Conservation (phyloP, 2,888 invertebrate genomes). For the Metopia argyrocephala region DNA sequence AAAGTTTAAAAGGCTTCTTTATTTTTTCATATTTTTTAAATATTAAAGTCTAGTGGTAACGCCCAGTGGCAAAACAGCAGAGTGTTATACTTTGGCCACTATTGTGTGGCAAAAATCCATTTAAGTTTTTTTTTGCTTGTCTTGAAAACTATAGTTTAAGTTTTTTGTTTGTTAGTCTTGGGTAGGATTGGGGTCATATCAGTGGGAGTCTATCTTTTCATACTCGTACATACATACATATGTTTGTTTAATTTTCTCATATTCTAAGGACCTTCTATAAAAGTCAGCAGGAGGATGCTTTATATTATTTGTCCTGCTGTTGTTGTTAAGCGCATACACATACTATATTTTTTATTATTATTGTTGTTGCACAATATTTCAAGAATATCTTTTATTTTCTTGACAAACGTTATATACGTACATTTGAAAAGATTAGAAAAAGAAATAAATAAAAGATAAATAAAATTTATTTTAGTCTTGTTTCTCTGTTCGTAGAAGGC, state of each 20-base stretch:
- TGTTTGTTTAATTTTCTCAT: neutral
- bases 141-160: neutral
- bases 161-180: neutral
- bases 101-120: neutral
- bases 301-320: conserved; percentile 20
- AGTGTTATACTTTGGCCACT: neutral
- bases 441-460: neutral
- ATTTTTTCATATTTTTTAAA: neutral
- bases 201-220: conserved; percentile 37
- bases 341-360: neutral
- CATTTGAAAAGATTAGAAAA: neutral
- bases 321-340: conserved; percentile 25
- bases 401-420: conserved; percentile 26
- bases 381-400: conserved; percentile 21
- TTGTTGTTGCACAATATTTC: conserved; percentile 21
- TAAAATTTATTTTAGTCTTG: neutral
- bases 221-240: neutral
- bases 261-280: conserved; percentile 12
- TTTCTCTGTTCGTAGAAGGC: too few relatives aligned
- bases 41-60: neutral
- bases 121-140: neutral
- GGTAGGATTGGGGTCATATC: conserved; percentile 42
- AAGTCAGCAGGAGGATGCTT: conserved; percentile 35
- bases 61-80: neutral
- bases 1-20: conserved; percentile 55